Base-by-base conservation (phyloP, 1,140 invertebrate genomes). In the Brachionus koreanus region DNA sequence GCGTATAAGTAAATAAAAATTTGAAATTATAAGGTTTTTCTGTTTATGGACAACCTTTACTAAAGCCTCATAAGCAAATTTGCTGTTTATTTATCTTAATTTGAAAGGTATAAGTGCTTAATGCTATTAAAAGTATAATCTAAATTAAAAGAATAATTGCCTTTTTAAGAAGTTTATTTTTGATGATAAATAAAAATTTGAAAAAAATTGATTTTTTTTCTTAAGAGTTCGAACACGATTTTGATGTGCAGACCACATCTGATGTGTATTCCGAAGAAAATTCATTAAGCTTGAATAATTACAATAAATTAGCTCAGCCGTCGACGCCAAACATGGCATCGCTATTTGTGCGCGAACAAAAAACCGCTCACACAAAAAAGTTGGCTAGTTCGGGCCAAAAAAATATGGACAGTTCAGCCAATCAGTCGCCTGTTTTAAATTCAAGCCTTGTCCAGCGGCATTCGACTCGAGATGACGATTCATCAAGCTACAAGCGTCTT, bases 161-260 rank as follows among this genome's bases (percentile, higher is more conserved):
- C 43, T 12, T 10, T 12, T 12, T 12, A 46, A 46, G n/a, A 7
- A 25, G n/a, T 63, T 63, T 25, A 23, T 63, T 63, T 63, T 63
- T 63, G 25, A 63, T 29, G 13, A 33, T 33, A 23, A 63, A 5
- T 25, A 63, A 25, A 63, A 46, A 46, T 61, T 61, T 61, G n/a
- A 61, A 61, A 61, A 16, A 7, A 65, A 12, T 65, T 65, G 7
- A 3, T 46, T 74, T 74, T 74, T 23, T 46, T 29, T 57, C 3
- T 19, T 16, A 25, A 74, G 69, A 74, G 16, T 74, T 74, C 43
- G 16, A 74, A 29, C 69, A 74, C 25, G 69, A 74, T 25, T 74
- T 74, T 74, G 69, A 74, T 74, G 39, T 74, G 7, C 37, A 74
- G 23, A 74, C 69, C 5, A 74, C 69, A 49, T 74, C 69, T 4